Base-by-base conservation (phyloP, 1,140 invertebrate species). In the Pachyrhynchus sulphureomaculatus region DNA sequence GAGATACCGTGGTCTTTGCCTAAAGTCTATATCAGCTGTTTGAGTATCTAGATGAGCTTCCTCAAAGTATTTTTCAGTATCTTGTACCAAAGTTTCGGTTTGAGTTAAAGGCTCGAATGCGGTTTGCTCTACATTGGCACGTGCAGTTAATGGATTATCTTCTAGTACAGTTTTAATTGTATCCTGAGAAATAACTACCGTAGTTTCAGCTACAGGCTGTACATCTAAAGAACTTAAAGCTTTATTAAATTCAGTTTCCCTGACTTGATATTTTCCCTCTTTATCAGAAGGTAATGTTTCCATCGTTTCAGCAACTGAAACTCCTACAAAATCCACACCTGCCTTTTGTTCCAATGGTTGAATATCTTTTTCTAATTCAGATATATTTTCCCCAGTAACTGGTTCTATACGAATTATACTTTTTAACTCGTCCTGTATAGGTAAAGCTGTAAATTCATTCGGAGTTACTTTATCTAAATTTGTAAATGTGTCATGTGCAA, bases 61-160 rank as follows among this genome's bases (percentile, higher is more conserved):
- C 47, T 67, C 72, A 70, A 82, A 82, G 15, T 72, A 74, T 55
- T 75, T 72, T 76, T 88, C 86, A 21, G 79, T 81, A 70, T 55
- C 84, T 80, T 66, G 79, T 75, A 53, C 79, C 73, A 56, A 72
- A 69, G 58, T 79, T 75, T 17, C 80, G 73, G 68, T 78, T 77
- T 61, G 79, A 72, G 59, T 59, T 37, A 78, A 70, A 29, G 77
- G 52, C 45, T 75, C 60, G 21, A 88, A 79, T 24, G 69, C 59
- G 15, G 65, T 62, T 54, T 76, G 76, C 18, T 75, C 74, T 21
- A 76, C 47, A 54, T 64, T 67, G 1, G 78, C 80, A 41, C 62
- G 58, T 47, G 64, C 59, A 5, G 41, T 29, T 12, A 66, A 23
- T 21, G 69, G 70, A 54, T 42, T 24, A 15, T 57, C 13, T 42